These are phyloP conservation scores for Percopsis omiscomaycus DNA, from an alignment of 2,797 vertebrate genomes.

Conservation along the genomic window DNA sequence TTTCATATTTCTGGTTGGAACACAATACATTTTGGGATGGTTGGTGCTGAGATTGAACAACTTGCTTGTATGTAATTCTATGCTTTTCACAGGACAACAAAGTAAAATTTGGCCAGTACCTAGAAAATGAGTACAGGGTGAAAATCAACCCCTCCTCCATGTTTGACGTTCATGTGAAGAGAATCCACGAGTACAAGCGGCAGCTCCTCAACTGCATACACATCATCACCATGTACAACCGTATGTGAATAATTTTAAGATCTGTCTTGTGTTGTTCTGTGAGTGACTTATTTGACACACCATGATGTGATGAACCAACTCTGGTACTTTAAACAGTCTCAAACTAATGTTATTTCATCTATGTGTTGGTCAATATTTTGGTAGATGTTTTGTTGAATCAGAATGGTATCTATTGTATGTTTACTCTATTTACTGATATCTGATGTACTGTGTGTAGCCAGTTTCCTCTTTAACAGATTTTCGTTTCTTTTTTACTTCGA, in stretches of 20 bases:
- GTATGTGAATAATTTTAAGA: constrained; percentile 70
- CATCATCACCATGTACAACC: constrained; percentile 92
- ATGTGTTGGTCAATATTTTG: no score
- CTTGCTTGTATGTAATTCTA: not conserved
- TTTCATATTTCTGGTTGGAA: not conserved
- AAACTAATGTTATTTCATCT: no score
- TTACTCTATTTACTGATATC: no score
- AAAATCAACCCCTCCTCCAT: constrained; percentile 91
- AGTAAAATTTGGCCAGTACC: constrained; percentile 86
- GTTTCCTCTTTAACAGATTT: not conserved
- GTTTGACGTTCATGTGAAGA: constrained; percentile 96
- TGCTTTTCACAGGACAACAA: constrained; percentile 87
- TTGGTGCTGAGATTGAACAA: constrained; percentile 7
- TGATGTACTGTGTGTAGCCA: not conserved
- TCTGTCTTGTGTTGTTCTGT: not conserved
- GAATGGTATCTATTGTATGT: no score
- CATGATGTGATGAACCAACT: no score
- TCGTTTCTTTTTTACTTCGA: not conserved
- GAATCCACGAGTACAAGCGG: constrained; percentile 97
- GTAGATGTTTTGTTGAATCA: no score
- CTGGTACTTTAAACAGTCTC: no score
- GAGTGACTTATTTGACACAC: no score
- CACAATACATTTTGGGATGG: not conserved
- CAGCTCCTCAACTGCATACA: constrained; percentile 97
- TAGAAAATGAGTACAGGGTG: constrained; percentile 90